Conservation (phyloP, 2,113 vertebrate genomes). For the Apteryx mantelli region DNA sequence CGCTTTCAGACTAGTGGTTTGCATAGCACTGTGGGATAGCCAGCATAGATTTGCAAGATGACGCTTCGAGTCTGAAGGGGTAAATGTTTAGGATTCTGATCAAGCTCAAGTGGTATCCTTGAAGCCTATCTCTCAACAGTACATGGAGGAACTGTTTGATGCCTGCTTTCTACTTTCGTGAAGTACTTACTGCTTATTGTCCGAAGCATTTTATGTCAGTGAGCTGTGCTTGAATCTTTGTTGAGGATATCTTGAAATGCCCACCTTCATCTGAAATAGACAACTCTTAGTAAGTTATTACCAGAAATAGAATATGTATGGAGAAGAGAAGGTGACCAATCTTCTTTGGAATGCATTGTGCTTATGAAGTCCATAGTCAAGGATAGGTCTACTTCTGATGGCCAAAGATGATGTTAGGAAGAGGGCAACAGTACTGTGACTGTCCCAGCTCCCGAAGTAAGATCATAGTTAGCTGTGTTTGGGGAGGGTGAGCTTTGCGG, state of each 20-base stretch:
- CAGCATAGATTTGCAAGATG: background rate
- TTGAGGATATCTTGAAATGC: background rate
- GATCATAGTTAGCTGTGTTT: background rate
- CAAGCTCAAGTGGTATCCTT: background rate
- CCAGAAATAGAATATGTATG: rapidly evolving
- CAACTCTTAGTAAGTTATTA: background rate
- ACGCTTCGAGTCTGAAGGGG: background rate
- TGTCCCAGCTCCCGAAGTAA: background rate
- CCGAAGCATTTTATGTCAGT: background rate
- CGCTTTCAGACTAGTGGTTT: background rate
- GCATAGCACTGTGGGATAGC: background rate
- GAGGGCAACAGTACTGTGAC: no score
- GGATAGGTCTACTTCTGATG: background rate
- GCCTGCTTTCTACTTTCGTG: background rate
- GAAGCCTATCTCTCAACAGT: background rate
- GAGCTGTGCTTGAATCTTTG: background rate
- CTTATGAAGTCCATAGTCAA: background rate
- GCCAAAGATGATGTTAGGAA: rapidly evolving
- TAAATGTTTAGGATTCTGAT: background rate
- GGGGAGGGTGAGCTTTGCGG: background rate
- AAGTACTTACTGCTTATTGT: background rate
- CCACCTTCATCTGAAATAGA: background rate
- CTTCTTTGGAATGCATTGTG: background rate
- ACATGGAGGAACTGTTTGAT: rapidly evolving
- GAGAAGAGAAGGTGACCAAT: background rate